These are phyloP conservation scores for Gryllus longicercus DNA, from an alignment of 2,888 invertebrate genomes.

Conservation along the genomic window DNA sequence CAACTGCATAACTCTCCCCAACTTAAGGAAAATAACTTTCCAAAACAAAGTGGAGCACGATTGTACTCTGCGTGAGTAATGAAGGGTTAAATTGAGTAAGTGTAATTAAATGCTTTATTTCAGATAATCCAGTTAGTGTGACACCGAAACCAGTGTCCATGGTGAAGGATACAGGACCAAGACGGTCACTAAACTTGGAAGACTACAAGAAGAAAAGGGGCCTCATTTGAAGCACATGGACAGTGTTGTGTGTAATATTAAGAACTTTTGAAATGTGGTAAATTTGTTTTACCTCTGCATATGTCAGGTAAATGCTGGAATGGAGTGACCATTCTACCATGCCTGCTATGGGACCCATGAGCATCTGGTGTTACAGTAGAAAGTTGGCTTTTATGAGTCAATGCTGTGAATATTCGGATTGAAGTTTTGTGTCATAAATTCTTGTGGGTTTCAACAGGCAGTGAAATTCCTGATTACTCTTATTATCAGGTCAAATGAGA, in stretches of 20 bases:
- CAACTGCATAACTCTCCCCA: too few relatives aligned
- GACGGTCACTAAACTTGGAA: conserved; percentile 81
- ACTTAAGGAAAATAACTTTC: too few relatives aligned
- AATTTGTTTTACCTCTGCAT: too few relatives aligned
- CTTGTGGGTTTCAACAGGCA: too few relatives aligned
- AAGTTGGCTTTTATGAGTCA: background rate
- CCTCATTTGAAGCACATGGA: conserved; percentile 60
- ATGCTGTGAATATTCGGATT: background rate
- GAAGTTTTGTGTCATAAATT: too few relatives aligned
- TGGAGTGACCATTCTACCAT: too few relatives aligned
- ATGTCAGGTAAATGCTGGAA: too few relatives aligned
- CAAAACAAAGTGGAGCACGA: too few relatives aligned
- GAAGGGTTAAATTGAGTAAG: background rate
- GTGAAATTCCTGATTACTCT: too few relatives aligned
- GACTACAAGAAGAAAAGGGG: conserved; percentile 92
- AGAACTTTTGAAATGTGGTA: too few relatives aligned
- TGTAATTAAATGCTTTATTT: conserved; percentile 44
- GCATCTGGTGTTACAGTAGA: conserved; percentile 2
- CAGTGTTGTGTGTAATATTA: background rate
- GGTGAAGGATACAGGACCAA: conserved; percentile 75
- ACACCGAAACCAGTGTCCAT: conserved; percentile 71
- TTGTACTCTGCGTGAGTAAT: too few relatives aligned
- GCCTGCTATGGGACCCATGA: background rate
- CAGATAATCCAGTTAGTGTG: conserved; percentile 66
- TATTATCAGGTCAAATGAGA: too few relatives aligned